Conservation (phyloP, 35 echinoderm and acorn worm genomes). For the Diadema setosum region DNA sequence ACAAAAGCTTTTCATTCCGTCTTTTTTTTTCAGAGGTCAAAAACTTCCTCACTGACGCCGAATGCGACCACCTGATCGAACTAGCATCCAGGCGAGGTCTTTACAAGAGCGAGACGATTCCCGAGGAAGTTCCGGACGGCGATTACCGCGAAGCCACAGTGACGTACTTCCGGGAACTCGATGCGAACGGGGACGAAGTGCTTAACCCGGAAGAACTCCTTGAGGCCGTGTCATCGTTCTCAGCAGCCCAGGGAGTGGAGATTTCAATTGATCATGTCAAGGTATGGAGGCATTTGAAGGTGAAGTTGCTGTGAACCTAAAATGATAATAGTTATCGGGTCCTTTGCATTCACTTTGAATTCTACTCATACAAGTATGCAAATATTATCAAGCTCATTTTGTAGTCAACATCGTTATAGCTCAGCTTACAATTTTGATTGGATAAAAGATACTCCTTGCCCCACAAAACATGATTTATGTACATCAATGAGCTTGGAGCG, state of each 20-base stretch:
- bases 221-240: not conserved
- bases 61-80: slow-evolving; percentile 54
- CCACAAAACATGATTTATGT: too few relatives aligned
- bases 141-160: not conserved
- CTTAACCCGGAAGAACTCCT: not conserved
- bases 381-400: too few relatives aligned
- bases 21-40: slow-evolving; percentile 31
- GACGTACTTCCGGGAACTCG: not conserved
- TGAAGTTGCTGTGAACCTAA: not conserved
- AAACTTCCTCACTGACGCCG: slow-evolving; percentile 39
- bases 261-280: not conserved
- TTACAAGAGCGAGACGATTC: not conserved
- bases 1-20: too few relatives aligned
- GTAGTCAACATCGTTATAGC: not conserved
- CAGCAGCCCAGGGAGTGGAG: not conserved
- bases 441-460: too few relatives aligned
- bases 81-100: not conserved
- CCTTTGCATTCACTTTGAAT: too few relatives aligned
- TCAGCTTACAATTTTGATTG: not conserved
- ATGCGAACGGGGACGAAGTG: not conserved
- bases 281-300: not conserved
- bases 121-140: not conserved
- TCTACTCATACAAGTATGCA: too few relatives aligned
- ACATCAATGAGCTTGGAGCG: too few relatives aligned
- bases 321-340: too few relatives aligned